Base-by-base conservation (phyloP, 2,113 vertebrate species). In the Dicentrarchus labrax region DNA sequence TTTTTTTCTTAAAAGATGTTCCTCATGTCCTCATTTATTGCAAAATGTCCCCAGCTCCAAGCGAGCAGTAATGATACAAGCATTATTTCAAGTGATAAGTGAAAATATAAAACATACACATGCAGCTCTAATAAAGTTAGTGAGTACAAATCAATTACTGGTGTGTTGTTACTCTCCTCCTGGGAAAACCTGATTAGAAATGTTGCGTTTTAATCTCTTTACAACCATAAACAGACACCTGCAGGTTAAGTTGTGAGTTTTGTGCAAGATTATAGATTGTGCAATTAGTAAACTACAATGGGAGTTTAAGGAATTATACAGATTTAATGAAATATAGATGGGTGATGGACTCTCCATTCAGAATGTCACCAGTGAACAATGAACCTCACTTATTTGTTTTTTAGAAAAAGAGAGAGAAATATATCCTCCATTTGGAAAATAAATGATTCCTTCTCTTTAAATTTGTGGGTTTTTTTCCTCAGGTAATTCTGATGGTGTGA, bases 1-100 rank as follows among this genome's bases (percentile, higher is more conserved):
- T 61, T 7, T 30, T 54, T 36, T 30, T 30, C 30, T 30, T 5
- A 22, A 36, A 43, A 74, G 13, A 47, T n/a, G 36, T 51, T 57
- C 19, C 3, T 24, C 24, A 2, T 57, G 48, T 36, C n/a, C 21
- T 65, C 0, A 51, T 79, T 79, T 62, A 47, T 50, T 36, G 56
- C 4, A 15, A 68, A 64, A 24, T 11, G 4, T 43, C 8, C 39
- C 15, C 2, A 30, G 7, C 47, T 30, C 30, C 0, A 4, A 19
- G 15, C 11, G 71, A 78, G 78, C 38, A 47, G 36, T n/a, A 64
- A 77, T 22, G 8, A 62, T 38, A 43, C 16, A 48, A 48, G 47
- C 61, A 50, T 72, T 72, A 30, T 9, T 39, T 78, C 6, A 67
- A 47, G 30, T 48, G 24, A 47, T 66, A 19, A 47, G 43, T 50